Conservation (phyloP, 2,113 vertebrate genomes). For the Caranx ignobilis region DNA sequence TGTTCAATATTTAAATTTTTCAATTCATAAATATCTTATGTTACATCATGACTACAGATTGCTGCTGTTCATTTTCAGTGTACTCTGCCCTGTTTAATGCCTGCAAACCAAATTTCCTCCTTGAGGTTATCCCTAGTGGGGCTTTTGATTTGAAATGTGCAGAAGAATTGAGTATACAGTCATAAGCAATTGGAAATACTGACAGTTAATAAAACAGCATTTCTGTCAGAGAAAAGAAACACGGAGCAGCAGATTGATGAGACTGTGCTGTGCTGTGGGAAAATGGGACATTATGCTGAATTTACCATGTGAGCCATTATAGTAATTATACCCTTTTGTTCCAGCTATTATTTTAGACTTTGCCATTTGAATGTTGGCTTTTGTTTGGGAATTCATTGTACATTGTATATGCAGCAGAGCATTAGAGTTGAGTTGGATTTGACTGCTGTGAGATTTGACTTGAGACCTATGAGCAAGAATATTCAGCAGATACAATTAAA, state of each 20-base stretch:
- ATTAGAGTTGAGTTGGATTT: not conserved
- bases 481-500: not conserved
- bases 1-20: not conserved
- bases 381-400: not conserved
- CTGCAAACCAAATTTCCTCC: not conserved
- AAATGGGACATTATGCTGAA: conserved; percentile 26
- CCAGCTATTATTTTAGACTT: conserved; percentile 20
- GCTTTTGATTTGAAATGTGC: conserved; percentile 14
- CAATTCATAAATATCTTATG: not conserved
- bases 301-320: conserved; percentile 1
- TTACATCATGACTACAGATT: not conserved
- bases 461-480: not conserved
- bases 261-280: not conserved
- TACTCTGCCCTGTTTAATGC: not conserved
- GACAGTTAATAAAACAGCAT: not conserved
- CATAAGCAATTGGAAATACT: not conserved
- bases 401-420: not conserved
- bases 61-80: not conserved
- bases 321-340: conserved; percentile 37
- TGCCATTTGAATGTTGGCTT: conserved; percentile 2
- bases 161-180: not conserved
- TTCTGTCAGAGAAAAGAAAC: not conserved
- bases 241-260: not conserved
- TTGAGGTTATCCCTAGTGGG: not conserved
- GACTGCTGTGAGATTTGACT: not conserved